Conservation (phyloP, 2,113 vertebrate genomes). For the Misgurnus anguillicaudatus region DNA sequence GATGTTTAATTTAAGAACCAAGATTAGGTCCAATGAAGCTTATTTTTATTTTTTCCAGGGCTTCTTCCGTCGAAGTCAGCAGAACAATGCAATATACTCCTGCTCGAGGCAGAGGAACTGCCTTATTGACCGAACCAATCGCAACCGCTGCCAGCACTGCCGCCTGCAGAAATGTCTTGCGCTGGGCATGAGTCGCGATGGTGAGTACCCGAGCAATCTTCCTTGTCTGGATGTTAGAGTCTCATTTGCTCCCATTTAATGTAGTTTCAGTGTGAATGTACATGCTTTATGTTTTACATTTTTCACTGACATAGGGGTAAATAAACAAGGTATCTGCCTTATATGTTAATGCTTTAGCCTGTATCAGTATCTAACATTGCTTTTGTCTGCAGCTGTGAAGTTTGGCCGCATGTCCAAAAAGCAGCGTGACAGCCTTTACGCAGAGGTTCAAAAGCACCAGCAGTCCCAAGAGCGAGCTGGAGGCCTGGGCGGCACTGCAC, state of each 20-base stretch:
- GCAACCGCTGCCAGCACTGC: constrained; percentile 90
- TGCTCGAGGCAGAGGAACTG: constrained; percentile 89
- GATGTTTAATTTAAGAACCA: not conserved
- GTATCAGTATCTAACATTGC: not conserved
- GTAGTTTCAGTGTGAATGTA: not conserved
- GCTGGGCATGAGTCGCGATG: constrained; percentile 88
- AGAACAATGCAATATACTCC: constrained; percentile 89
- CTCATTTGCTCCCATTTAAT: not conserved
- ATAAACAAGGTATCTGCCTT: too few relatives aligned
- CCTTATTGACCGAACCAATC: constrained; percentile 88
- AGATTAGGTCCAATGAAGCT: not conserved
- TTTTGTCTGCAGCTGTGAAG: constrained; percentile 81
- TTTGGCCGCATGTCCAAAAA: constrained; percentile 96
- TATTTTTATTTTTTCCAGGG: constrained; percentile 67
- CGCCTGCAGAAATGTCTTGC: constrained; percentile 89
- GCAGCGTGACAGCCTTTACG: constrained; percentile 89
- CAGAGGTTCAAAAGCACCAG: constrained; percentile 91
- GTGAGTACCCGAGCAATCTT: constrained; percentile 68
- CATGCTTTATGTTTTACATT: too few relatives aligned
- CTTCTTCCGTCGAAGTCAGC: constrained; percentile 88
- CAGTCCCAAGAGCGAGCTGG: constrained; percentile 78
- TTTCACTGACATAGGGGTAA: too few relatives aligned
- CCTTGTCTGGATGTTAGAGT: not conserved
- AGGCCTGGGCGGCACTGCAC: constrained; percentile 56
- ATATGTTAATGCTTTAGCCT: not conserved